Conservation (phyloP, 2,113 vertebrate genomes). For the Oreochromis aureus region DNA sequence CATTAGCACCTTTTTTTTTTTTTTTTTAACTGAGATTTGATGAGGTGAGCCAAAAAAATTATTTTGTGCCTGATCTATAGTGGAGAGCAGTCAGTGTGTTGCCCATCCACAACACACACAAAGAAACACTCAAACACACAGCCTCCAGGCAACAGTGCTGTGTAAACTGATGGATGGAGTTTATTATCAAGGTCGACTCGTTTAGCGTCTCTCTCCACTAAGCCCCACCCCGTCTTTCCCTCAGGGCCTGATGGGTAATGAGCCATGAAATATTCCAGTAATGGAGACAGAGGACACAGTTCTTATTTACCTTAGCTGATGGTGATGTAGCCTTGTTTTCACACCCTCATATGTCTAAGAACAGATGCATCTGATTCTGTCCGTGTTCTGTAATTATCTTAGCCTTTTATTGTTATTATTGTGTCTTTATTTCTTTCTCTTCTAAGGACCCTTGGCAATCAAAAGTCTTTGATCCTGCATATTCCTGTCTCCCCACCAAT, state of each 20-base stretch:
- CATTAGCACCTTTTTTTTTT: background rate
- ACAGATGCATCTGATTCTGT: background rate
- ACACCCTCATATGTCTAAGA: background rate
- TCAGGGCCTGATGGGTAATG: constrained; percentile 31
- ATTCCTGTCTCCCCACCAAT: background rate
- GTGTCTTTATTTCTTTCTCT: constrained; percentile 23
- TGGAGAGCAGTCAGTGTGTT: background rate
- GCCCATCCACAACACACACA: background rate
- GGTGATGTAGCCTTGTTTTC: background rate
- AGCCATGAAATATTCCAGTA: constrained; percentile 45
- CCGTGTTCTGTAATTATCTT: background rate
- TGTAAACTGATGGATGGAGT: constrained; percentile 27
- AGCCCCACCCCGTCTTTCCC: background rate
- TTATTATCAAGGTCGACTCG: background rate
- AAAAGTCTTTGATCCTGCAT: constrained; percentile 34
- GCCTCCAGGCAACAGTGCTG: background rate
- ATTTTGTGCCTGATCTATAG: background rate
- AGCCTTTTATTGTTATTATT: background rate
- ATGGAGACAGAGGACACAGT: constrained; percentile 22
- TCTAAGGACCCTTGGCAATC: background rate
- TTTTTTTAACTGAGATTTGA: background rate
- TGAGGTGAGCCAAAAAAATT: background rate
- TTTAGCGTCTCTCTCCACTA: background rate
- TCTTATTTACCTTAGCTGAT: background rate
- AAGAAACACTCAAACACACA: background rate